These are phyloP conservation scores for Drosophila ohnishii DNA, from an alignment of 1,140 invertebrate species.

Conservation along the genomic window DNA sequence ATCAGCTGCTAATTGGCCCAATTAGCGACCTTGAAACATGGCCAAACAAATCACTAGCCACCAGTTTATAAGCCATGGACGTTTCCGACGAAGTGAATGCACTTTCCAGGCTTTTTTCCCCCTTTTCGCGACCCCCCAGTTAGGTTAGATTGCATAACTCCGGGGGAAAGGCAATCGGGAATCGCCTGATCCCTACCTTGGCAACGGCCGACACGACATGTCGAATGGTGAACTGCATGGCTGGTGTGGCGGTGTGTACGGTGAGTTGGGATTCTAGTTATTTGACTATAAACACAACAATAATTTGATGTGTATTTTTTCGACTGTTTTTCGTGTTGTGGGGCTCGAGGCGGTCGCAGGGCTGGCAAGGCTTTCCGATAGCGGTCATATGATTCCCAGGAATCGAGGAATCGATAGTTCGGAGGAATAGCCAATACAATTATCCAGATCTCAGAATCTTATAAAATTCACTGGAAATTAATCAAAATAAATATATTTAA, in stretches of 20 bases:
- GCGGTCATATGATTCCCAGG: conserved; percentile 26
- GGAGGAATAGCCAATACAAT: neutral
- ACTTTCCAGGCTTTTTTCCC: conserved; percentile 42
- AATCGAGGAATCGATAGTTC: conserved; percentile 13
- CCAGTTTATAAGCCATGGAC: conserved; percentile 9
- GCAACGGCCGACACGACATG: conserved; percentile 58
- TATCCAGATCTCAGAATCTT: too few relatives aligned
- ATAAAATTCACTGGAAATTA: neutral
- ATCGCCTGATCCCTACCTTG: conserved; percentile 61
- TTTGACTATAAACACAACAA: conserved; percentile 48
- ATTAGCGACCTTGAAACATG: conserved; percentile 54
- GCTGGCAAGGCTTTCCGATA: conserved; percentile 25
- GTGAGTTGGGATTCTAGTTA: conserved; percentile 24
- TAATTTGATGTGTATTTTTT: conserved; percentile 59
- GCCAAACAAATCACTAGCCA: conserved; percentile 27
- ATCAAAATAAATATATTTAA: neutral
- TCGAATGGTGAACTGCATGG: conserved; percentile 77
- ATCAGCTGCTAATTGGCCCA: conserved; percentile 44
- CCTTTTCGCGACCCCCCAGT: conserved; percentile 46
- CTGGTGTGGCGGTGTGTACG: conserved; percentile 28
- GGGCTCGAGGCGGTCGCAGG: conserved; percentile 31
- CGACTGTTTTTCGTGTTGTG: conserved; percentile 40
- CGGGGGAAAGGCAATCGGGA: conserved; percentile 11
- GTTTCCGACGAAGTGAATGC: neutral
- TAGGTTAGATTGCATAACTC: conserved; percentile 82